phyloP scores from a whole-genome alignment of 2,888 invertebrate species.

The Nemapogon koenigi region DNA sequence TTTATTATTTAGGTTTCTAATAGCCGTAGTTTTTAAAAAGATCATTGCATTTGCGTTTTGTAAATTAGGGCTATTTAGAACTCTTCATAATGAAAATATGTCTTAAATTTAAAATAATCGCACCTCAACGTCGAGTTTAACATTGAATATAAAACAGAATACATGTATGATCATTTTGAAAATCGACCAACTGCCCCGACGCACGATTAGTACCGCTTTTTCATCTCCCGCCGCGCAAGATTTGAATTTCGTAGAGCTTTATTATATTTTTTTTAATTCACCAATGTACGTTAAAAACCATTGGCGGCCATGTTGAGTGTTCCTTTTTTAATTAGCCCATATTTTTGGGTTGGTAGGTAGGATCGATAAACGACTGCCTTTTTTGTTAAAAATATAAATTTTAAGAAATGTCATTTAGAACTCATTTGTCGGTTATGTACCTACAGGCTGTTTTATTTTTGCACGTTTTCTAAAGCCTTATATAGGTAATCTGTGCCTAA shows the following conservation, averaged over 20 bases:
- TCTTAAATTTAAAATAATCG: no score
- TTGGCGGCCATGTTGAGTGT: conserved; percentile 42
- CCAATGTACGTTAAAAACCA: conserved; percentile 33
- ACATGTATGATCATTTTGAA: conserved; percentile 44
- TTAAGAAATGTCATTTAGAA: conserved; percentile 38
- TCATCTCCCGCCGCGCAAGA: conserved; percentile 49
- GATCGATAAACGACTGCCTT: conserved; percentile 3
- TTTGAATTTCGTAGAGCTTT: conserved; percentile 54
- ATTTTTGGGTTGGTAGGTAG: not conserved
- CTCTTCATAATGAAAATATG: no score
- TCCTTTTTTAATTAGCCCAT: conserved; percentile 40
- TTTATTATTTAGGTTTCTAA: no score
- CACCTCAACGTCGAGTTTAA: no score
- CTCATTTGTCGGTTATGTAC: conserved; percentile 20
- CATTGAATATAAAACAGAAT: no score
- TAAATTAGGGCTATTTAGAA: no score
- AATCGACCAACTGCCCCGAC: conserved; percentile 28
- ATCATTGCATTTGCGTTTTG: no score
- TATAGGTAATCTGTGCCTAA: no score
- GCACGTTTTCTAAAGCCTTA: not conserved
- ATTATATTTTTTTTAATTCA: conserved; percentile 35
- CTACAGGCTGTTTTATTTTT: conserved; percentile 18
- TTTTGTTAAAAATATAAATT: conserved; percentile 25
- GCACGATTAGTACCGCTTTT: conserved; percentile 49
- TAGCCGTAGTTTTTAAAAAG: no score